A percentile compares a stretch with the other conserved stretches of the same genome.
Evolutionary conservation across 2,797 vertebrate genomes (phyloP).

Genomic region (Coreius guichenoti): DNA sequence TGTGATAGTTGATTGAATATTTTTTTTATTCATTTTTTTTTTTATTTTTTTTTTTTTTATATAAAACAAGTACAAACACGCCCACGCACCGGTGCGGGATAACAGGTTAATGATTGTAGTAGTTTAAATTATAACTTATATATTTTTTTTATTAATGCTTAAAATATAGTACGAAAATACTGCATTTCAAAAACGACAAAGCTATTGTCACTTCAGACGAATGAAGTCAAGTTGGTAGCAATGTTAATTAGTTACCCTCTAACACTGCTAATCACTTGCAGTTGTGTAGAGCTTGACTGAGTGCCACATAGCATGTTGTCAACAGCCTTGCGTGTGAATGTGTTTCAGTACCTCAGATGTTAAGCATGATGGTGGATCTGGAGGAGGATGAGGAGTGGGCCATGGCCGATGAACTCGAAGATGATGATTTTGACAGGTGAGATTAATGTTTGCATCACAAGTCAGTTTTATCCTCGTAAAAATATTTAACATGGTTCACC

Average conservation of each 20-base stretch:
- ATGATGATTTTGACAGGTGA: slow-evolving; percentile 98
- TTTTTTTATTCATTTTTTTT: no score
- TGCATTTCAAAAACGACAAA: background rate
- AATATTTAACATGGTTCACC: background rate
- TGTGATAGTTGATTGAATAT: no score
- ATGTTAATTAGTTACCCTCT: background rate
- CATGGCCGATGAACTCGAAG: slow-evolving; percentile 94
- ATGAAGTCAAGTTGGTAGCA: background rate
- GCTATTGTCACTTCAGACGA: background rate
- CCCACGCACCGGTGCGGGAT: no score
- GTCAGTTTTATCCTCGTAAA: background rate
- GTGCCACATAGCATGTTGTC: background rate
- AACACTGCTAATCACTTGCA: background rate
- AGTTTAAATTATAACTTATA: no score
- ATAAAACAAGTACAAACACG: no score
- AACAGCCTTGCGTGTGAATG: background rate
- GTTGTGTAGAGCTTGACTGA: background rate
- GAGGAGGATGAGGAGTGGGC: slow-evolving; percentile 99
- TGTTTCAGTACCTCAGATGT: slow-evolving; percentile 92
- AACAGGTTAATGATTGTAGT: no score
- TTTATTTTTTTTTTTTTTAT: no score
- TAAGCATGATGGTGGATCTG: slow-evolving; percentile 99
- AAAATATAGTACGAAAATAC: background rate
- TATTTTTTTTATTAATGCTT: no score
- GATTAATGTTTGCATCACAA: background rate